Evolutionary conservation across 2,797 vertebrate species (phyloP).

Genomic region (Danio albolineatus): DNA sequence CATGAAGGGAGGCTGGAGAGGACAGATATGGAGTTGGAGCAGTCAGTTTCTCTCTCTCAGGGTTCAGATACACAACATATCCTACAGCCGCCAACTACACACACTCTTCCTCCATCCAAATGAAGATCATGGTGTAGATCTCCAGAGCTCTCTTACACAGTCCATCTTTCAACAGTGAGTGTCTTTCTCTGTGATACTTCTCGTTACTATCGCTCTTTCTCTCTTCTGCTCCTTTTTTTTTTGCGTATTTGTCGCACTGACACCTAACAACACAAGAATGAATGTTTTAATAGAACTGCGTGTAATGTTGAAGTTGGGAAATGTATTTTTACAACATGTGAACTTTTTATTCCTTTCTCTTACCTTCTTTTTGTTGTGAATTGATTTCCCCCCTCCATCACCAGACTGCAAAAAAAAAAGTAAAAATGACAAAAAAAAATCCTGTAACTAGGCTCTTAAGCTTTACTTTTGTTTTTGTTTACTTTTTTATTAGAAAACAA

Average conservation of each 20-base stretch:
- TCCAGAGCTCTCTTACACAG: conserved; percentile 59
- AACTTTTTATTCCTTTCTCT: conserved; percentile 75
- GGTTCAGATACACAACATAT: conserved; percentile 83
- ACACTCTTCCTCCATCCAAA: conserved; percentile 76
- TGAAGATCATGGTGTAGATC: conserved; percentile 63
- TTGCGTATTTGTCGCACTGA: conserved; percentile 75
- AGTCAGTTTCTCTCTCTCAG: conserved; percentile 83
- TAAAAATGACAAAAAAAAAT: conserved; percentile 69
- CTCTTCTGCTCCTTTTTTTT: conserved; percentile 37
- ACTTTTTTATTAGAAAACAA: conserved; percentile 90
- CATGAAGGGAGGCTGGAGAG: conserved; percentile 36
- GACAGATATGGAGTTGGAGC: conserved; percentile 67
- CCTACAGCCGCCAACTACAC: conserved; percentile 70
- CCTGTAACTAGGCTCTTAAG: conserved; percentile 89
- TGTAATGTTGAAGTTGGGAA: conserved; percentile 86
- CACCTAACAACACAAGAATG: conserved; percentile 77
- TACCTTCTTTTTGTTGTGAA: conserved; percentile 78
- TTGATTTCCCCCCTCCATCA: conserved; percentile 77
- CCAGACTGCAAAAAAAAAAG: conserved; percentile 86
- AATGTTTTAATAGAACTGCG: conserved; percentile 79
- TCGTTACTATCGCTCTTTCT: conserved; percentile 43
- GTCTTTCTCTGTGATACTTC: conserved; percentile 43
- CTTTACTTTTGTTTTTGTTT: conserved; percentile 89
- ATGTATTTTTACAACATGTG: conserved; percentile 98
- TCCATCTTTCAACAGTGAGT: conserved; percentile 67